Percentiles rank a stretch among this genome's conserved stretches.
phyloP scores from a whole-genome alignment of 2,113 vertebrate genomes.

The Hymenochirus boettgeri region DNA sequence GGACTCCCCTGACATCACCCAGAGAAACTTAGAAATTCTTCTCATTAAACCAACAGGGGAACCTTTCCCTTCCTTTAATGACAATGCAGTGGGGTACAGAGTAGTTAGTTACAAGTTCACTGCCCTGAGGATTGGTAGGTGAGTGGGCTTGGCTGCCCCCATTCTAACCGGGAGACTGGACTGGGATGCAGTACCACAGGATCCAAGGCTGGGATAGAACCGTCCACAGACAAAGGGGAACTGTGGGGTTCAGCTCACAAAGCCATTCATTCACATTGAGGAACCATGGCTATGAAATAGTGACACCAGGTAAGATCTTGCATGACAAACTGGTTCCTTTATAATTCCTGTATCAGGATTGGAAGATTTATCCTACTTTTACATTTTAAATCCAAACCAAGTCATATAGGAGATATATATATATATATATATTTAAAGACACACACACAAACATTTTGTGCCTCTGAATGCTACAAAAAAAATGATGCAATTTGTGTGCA shows the following conservation, averaged over 20 bases:
- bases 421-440: slow-evolving; percentile 33
- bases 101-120: slow-evolving; percentile 65
- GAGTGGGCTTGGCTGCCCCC: slow-evolving; percentile 84
- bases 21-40: slow-evolving; percentile 67
- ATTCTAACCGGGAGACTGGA: slow-evolving; percentile 97
- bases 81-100: slow-evolving; percentile 72
- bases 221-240: slow-evolving; percentile 96
- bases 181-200: slow-evolving; percentile 88
- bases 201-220: slow-evolving; percentile 96
- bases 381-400: slow-evolving; percentile 63
- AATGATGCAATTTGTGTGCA: slow-evolving; percentile 47
- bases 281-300: slow-evolving; percentile 90
- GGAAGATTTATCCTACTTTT: slow-evolving; percentile 81
- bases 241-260: slow-evolving; percentile 78
- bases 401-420: slow-evolving; percentile 53
- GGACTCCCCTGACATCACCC: slow-evolving; percentile 71
- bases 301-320: slow-evolving; percentile 97
- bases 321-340: slow-evolving; percentile 89
- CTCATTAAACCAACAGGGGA: slow-evolving; percentile 65
- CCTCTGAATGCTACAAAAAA: slow-evolving; percentile 3
- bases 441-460: too few relatives aligned
- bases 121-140: slow-evolving; percentile 94
- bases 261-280: slow-evolving; percentile 75
- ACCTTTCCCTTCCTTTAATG: slow-evolving; percentile 44
- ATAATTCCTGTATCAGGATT: slow-evolving; percentile 68